Base-by-base conservation (phyloP, 2,888 invertebrate genomes). In the Coelogynopora nodosa region DNA sequence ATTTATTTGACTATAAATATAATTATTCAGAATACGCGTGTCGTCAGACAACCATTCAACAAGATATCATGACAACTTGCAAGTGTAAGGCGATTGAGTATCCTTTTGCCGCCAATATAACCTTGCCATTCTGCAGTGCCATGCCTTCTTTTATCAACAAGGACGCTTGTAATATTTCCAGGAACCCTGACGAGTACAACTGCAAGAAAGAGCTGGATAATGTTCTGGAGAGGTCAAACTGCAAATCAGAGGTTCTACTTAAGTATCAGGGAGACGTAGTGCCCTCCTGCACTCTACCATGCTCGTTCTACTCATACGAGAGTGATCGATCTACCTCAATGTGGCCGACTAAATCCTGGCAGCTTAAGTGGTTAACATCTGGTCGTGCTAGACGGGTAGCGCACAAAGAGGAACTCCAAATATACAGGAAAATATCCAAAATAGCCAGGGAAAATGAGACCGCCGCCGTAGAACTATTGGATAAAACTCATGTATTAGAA, bases 291-390 rank as follows among this genome's bases (percentile, higher is more conserved):
- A 87, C 30, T 0, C 27, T 87, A 67, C 87, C 87, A 10, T 87
- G 87, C 30, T 87, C 87, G 13, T 87, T 87, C 29, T 87, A 87
- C 28, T 87, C 86, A 10, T 87, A 87, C 30, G 86, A 87, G 49
- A 87, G 30, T 29, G 87, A 87, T n/a, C 81, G 87, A 10, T 87
- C 87, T 0, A 87, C 87, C 18, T 87, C 87, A 23, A 82, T 30
- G 26, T 87, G 87, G 87, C 87, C 87, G 13, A 87, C 87, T 0
- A 87, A 87, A 49, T 83, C 87, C 0, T 86, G 80, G 67, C 87
- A 87, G 30, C 87, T 87, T 18, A 67, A 87, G 26, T 87, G 85
- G 87, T 27, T 87, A n/a, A 30, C 18, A 0, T 67, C 27, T 23
- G 27, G 30, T 13, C 28, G 27, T 0, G 74, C 67, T 10, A 31